A percentile compares a stretch with the other conserved stretches of the same genome.
Evolutionary conservation across 2,797 vertebrate species (phyloP).

Genomic region (Megaceryle alcyon): DNA sequence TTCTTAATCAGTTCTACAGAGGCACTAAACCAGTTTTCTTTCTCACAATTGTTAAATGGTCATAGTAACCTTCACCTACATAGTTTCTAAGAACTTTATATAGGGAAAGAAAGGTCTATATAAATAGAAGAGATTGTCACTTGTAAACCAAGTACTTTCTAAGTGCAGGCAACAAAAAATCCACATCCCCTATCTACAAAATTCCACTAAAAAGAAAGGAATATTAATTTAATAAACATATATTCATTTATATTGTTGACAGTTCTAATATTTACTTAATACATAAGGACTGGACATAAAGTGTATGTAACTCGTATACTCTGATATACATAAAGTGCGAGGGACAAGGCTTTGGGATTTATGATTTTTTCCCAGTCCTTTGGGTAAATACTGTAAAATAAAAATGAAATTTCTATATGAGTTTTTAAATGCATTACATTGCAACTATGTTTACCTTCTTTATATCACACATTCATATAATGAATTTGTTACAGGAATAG

Average conservation of each 20-base stretch:
- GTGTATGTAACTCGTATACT: neutral
- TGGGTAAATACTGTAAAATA: neutral
- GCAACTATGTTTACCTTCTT: neutral
- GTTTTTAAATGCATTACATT: neutral
- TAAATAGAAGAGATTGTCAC: neutral
- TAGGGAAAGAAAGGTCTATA: neutral
- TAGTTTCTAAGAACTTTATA: neutral
- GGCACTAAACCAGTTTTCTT: neutral
- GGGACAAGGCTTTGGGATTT: neutral
- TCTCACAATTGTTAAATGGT: neutral
- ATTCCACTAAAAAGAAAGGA: neutral
- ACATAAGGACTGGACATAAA: neutral
- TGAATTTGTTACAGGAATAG: neutral
- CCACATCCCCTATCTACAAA: neutral
- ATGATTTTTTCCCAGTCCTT: neutral
- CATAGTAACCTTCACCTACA: neutral
- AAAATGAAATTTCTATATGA: neutral
- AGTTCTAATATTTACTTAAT: neutral
- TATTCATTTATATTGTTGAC: neutral
- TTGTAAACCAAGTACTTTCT: neutral
- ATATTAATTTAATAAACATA: neutral
- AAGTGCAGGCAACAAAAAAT: neutral
- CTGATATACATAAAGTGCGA: neutral
- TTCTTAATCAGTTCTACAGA: neutral
- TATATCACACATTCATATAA: neutral